Evolutionary conservation across 1,140 invertebrate species (phyloP).

Genomic region (Drosophila punjabiensis): DNA sequence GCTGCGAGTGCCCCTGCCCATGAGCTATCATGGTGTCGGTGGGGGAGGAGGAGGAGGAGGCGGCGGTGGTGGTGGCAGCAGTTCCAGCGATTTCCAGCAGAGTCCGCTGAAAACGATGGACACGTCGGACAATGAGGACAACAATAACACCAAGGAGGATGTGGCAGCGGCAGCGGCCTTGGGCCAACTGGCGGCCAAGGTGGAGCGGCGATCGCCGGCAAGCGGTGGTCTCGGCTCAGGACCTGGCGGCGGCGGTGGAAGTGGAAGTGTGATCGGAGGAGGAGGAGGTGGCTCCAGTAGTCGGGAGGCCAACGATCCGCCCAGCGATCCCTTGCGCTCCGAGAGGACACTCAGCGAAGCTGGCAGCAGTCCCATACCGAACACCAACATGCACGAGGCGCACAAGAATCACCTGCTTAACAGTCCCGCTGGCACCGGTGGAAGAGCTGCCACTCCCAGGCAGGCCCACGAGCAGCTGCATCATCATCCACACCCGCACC

Average conservation of each 20-base stretch:
- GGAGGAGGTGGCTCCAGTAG: slow-evolving; percentile 42
- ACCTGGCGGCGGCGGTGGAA: slow-evolving; percentile 22
- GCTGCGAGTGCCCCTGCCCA: slow-evolving; percentile 64
- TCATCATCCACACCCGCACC: slow-evolving; percentile 48
- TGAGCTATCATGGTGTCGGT: slow-evolving; percentile 46
- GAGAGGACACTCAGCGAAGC: slow-evolving; percentile 55
- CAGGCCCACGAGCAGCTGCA: slow-evolving; percentile 71
- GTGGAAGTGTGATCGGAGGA: background rate
- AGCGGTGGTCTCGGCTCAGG: slow-evolving; percentile 12
- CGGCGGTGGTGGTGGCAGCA: slow-evolving; percentile 59
- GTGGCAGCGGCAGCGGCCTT: slow-evolving; percentile 56
- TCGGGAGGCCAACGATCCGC: slow-evolving; percentile 28
- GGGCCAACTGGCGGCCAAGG: slow-evolving; percentile 67
- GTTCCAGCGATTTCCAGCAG: slow-evolving; percentile 74
- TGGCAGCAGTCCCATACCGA: slow-evolving; percentile 83
- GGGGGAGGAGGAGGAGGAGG: slow-evolving; percentile 40
- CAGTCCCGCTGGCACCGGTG: slow-evolving; percentile 42
- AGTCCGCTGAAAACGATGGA: slow-evolving; percentile 82
- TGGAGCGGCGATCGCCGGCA: slow-evolving; percentile 65
- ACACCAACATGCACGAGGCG: slow-evolving; percentile 79
- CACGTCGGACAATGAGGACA: slow-evolving; percentile 80
- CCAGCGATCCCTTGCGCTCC: slow-evolving; percentile 24
- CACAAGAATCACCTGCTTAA: slow-evolving; percentile 74
- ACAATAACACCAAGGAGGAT: slow-evolving; percentile 70
- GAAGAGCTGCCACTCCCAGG: slow-evolving; percentile 52